Percentiles rank a stretch among this genome's conserved stretches.
Evolutionary conservation across 2,797 vertebrate species (phyloP).

Genomic region (Spinibarbus caldwelli): DNA sequence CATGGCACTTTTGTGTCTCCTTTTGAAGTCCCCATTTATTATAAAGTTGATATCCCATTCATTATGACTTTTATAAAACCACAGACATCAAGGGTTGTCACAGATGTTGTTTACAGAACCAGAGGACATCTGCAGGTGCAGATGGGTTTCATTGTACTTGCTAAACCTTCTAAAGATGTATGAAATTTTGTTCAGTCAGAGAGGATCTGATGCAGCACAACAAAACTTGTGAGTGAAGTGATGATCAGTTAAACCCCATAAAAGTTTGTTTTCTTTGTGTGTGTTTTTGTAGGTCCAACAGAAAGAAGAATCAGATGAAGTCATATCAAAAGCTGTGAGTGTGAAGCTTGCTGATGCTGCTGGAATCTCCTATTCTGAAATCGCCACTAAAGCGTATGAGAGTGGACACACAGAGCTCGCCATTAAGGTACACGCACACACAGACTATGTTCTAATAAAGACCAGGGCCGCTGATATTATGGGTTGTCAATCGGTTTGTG

Average conservation of each 20-base stretch:
- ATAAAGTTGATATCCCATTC: background rate
- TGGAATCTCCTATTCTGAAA: conserved; percentile 93
- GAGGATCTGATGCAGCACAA: background rate
- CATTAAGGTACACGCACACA: conserved; percentile 82
- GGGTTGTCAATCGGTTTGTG: conserved; percentile 69
- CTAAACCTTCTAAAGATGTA: background rate
- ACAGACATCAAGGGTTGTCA: background rate
- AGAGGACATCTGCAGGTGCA: background rate
- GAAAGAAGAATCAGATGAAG: conserved; percentile 91
- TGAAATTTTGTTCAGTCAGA: background rate
- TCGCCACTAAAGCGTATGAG: conserved; percentile 90
- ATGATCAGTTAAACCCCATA: background rate
- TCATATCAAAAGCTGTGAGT: conserved; percentile 88
- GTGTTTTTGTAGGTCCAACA: conserved; percentile 85
- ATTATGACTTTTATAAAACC: background rate
- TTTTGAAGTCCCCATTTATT: conserved; percentile 8
- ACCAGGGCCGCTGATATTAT: background rate
- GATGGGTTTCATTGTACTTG: background rate
- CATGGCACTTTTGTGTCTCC: background rate
- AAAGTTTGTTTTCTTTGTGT: background rate
- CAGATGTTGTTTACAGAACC: background rate
- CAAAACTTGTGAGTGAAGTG: background rate
- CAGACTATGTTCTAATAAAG: background rate
- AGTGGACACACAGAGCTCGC: conserved; percentile 91
- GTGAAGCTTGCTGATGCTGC: conserved; percentile 90